phyloP scores from a whole-genome alignment of 2,888 invertebrate species.

The Rutpela maculata region DNA sequence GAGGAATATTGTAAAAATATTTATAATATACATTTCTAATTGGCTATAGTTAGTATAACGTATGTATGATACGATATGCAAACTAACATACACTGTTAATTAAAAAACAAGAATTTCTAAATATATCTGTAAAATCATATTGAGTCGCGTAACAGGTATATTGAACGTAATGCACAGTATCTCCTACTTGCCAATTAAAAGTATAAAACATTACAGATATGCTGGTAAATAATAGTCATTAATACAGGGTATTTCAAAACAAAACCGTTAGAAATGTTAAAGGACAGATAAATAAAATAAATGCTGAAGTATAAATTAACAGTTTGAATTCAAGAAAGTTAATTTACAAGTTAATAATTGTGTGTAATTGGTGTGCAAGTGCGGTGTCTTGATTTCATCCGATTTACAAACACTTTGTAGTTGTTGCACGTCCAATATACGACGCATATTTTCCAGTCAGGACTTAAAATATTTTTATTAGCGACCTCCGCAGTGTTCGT shows the following conservation, averaged over 20 bases:
- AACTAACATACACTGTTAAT: neutral
- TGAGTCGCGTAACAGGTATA: neutral
- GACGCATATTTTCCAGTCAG: conserved; percentile 54
- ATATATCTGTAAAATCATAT: neutral
- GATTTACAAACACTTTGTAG: conserved; percentile 55
- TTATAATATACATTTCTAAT: neutral
- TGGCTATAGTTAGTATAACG: neutral
- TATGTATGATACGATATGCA: neutral
- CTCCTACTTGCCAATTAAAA: conserved; percentile 27
- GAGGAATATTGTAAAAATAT: neutral
- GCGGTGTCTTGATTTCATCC: conserved; percentile 56
- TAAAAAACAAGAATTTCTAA: neutral
- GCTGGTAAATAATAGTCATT: neutral
- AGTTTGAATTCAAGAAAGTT: conserved; percentile 59
- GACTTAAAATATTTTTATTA: conserved; percentile 60
- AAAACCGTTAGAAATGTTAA: conserved; percentile 34
- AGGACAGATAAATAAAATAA: conserved; percentile 43
- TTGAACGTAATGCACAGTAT: neutral
- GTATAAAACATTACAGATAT: conserved; percentile 15
- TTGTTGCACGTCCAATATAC: conserved; percentile 56
- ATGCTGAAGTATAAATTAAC: conserved; percentile 56
- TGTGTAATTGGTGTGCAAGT: conserved; percentile 59
- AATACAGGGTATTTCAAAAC: conserved; percentile 18
- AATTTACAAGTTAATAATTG: conserved; percentile 62
- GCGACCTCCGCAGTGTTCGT: conserved; percentile 52